Base-by-base conservation (phyloP, 2,888 invertebrate species). In the Dicycla oo region DNA sequence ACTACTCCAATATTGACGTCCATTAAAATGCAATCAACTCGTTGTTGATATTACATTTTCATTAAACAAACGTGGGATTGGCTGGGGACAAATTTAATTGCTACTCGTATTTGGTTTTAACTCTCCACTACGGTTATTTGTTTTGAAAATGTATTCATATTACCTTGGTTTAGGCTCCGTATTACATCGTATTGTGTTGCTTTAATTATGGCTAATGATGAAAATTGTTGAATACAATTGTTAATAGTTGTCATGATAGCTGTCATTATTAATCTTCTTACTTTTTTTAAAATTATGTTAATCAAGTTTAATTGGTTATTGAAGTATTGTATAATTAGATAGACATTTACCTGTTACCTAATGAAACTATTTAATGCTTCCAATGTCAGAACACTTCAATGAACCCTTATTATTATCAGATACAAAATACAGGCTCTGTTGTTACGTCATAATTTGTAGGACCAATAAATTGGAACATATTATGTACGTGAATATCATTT, bases 11-110 rank as follows among this genome's bases (percentile, higher is more conserved):
- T 84, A 85, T 84, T 85, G 74, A 78, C 85, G 64, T 68, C 83
- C 84, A 87, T 89, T 86, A 87, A 87, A 88, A 87, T 87, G 81
- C 85, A 83, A 88, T 88, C 83, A 81, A 84, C 83, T 71, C 62
- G 47, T 57, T 86, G 87, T 89, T 85, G 86, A 81, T 80, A 84
- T 72, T 54, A 83, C 69, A 64, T 74, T 78, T 81, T 79, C 74
- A 80, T 84, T 72, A 78, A 84, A 85, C 84, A 78, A 76, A 83
- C 60, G 51, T 69, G 71, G 80, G 84, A 70, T 74, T 71, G 79
- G 80, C 67, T 56, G 71, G 66, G 62, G 77, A 75, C 78, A 51
- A 65, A 74, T 81, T 73, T 57, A 74, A 79, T 83, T 76, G 64
- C 38, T 58, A n/a, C n/a, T n/a, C n/a, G n/a, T n/a, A 57, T 78